A percentile compares a stretch with the other conserved stretches of the same genome.
phyloP scores from a whole-genome alignment of 2,888 invertebrate species.

The Tinea pellionella region DNA sequence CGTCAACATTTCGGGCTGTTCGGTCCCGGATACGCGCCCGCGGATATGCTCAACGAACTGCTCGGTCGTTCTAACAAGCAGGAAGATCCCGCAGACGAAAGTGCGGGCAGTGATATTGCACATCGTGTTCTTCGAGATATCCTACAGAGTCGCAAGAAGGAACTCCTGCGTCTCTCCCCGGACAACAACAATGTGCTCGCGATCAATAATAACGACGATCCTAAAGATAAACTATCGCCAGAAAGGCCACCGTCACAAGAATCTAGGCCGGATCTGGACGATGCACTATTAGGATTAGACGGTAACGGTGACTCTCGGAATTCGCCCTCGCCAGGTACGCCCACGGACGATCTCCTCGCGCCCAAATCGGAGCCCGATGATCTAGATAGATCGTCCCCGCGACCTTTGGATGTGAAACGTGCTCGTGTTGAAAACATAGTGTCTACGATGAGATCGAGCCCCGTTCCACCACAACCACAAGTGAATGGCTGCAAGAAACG shows the following conservation, averaged over 20 bases:
- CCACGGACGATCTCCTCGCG: conserved; percentile 66
- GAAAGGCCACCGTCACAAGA: conserved; percentile 75
- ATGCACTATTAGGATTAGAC: conserved; percentile 72
- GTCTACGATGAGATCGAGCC: conserved; percentile 91
- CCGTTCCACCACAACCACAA: conserved; percentile 77
- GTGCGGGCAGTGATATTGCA: conserved; percentile 66
- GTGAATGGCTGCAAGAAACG: conserved; percentile 96
- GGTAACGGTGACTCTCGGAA: conserved; percentile 58
- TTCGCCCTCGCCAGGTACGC: conserved; percentile 67
- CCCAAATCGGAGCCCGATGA: conserved; percentile 76
- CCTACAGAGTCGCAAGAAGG: conserved; percentile 88
- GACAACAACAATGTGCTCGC: conserved; percentile 71
- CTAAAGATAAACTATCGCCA: conserved; percentile 63
- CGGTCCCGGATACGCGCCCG: conserved; percentile 86
- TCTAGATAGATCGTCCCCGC: conserved; percentile 69
- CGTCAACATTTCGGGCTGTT: conserved; percentile 85
- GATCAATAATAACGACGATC: conserved; percentile 68
- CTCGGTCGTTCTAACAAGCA: conserved; percentile 84
- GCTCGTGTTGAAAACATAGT: conserved; percentile 96
- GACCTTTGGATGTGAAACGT: conserved; percentile 86
- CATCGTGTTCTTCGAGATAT: conserved; percentile 92
- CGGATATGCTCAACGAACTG: conserved; percentile 92
- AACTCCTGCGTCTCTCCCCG: conserved; percentile 75
- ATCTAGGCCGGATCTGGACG: conserved; percentile 72
- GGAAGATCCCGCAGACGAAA: conserved; percentile 70